A percentile compares a stretch with the other conserved stretches of the same genome.
These are phyloP conservation scores for Chaetodon trifasciatus DNA, from an alignment of 2,797 vertebrate species.

Conservation along the genomic window DNA sequence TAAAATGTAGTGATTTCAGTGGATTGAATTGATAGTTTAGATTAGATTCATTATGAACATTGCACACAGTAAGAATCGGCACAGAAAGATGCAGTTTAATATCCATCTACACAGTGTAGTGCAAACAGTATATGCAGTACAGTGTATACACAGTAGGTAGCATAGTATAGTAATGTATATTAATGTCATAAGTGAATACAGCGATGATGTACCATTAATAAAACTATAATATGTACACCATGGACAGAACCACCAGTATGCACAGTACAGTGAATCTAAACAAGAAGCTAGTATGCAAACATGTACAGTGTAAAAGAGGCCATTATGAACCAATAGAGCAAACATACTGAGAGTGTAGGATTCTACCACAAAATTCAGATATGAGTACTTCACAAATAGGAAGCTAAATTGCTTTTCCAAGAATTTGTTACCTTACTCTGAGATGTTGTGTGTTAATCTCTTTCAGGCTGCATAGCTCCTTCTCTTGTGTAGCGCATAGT, in stretches of 20 bases:
- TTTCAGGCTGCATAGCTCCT: neutral
- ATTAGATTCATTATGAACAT: neutral
- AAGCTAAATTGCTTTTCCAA: neutral
- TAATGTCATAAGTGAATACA: no score
- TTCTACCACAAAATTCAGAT: neutral
- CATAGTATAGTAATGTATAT: neutral
- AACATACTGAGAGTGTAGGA: neutral
- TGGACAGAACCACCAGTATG: neutral
- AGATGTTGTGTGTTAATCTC: neutral
- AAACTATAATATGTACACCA: neutral
- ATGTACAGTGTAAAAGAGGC: no score
- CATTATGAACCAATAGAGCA: neutral
- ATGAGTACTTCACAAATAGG: neutral
- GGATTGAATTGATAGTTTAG: neutral
- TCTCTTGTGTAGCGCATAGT: neutral
- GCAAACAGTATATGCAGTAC: neutral
- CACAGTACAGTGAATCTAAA: no score
- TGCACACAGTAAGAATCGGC: neutral
- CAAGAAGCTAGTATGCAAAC: no score
- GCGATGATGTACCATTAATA: no score
- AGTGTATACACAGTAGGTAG: neutral
- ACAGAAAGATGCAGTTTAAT: neutral
- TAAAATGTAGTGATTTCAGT: neutral
- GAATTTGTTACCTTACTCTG: neutral
- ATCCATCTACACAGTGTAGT: neutral